phyloP scores from a whole-genome alignment of 1,140 invertebrate genomes.

The Hycleus phaleratus region DNA sequence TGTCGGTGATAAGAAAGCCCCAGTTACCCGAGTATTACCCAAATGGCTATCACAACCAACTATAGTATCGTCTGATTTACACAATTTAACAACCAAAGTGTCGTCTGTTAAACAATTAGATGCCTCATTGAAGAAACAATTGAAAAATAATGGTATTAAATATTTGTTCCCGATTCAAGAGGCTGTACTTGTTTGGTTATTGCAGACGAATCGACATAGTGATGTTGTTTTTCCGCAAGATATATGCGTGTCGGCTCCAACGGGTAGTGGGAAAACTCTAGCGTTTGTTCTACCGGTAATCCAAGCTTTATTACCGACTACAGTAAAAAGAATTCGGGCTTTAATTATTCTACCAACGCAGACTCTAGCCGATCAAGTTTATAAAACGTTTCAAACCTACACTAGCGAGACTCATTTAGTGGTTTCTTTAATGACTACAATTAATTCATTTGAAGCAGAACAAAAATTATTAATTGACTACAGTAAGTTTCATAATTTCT shows the following conservation, averaged over 20 bases:
- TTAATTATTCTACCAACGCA: constrained; percentile 86
- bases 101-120: constrained; percentile 55
- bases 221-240: constrained; percentile 65
- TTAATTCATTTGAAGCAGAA: constrained; percentile 64
- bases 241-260: constrained; percentile 94
- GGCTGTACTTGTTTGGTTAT: constrained; percentile 72
- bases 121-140: constrained; percentile 50
- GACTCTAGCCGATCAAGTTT: constrained; percentile 85
- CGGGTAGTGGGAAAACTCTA: constrained; percentile 96
- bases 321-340: constrained; percentile 61
- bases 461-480: constrained; percentile 64
- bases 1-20: neutral
- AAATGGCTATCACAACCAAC: constrained; percentile 79
- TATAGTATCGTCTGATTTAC: constrained; percentile 63
- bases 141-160: constrained; percentile 65
- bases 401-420: constrained; percentile 62
- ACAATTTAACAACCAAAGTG: constrained; percentile 50
- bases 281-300: constrained; percentile 90
- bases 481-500: constrained; percentile 42
- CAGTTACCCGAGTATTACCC: constrained; percentile 60
- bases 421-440: constrained; percentile 66
- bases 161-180: constrained; percentile 85
- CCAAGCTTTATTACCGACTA: constrained; percentile 53
- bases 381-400: constrained; percentile 72
- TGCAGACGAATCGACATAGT: constrained; percentile 54